Evolutionary conservation across 2,797 vertebrate species (phyloP).

Genomic region (Schizothorax lantsangensis): DNA sequence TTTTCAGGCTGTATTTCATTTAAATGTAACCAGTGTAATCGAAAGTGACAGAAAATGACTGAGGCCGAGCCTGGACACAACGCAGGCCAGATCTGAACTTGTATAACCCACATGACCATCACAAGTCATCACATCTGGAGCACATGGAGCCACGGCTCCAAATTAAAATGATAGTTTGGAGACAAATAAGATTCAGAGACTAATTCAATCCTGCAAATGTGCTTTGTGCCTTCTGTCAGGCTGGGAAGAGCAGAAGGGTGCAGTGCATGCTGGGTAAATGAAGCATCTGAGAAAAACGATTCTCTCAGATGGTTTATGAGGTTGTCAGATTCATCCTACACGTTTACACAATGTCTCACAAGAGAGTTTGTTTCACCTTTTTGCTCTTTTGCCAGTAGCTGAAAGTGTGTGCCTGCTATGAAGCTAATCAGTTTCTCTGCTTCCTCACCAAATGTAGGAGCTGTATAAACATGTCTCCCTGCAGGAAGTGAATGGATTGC

Average conservation of each 20-base stretch:
- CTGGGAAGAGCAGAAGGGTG: slow-evolving; percentile 16
- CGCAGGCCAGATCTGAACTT: background rate
- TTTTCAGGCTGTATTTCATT: background rate
- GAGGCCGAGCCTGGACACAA: background rate
- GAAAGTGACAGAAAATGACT: background rate
- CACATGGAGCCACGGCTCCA: background rate
- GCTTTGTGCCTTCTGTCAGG: slow-evolving; percentile 14
- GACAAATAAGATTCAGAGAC: background rate
- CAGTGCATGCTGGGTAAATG: slow-evolving; percentile 15
- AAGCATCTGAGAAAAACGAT: slow-evolving; percentile 21
- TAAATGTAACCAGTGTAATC: background rate
- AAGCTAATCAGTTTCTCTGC: slow-evolving; percentile 75
- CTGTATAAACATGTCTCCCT: slow-evolving; percentile 77
- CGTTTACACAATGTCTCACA: background rate
- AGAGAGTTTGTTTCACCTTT: background rate
- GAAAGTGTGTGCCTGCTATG: slow-evolving; percentile 63
- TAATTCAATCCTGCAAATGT: slow-evolving; percentile 28
- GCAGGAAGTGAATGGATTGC: slow-evolving; percentile 73
- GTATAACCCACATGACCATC: slow-evolving; percentile 6
- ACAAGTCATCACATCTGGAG: background rate
- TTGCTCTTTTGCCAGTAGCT: background rate
- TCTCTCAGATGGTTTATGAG: slow-evolving; percentile 24
- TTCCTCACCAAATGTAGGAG: slow-evolving; percentile 73
- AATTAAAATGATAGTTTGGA: background rate
- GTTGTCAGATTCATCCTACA: slow-evolving; percentile 35